Percentiles rank a stretch among this genome's conserved stretches.
phyloP scores from a whole-genome alignment of 2,888 invertebrate species.

The Drosophila ustulata region DNA sequence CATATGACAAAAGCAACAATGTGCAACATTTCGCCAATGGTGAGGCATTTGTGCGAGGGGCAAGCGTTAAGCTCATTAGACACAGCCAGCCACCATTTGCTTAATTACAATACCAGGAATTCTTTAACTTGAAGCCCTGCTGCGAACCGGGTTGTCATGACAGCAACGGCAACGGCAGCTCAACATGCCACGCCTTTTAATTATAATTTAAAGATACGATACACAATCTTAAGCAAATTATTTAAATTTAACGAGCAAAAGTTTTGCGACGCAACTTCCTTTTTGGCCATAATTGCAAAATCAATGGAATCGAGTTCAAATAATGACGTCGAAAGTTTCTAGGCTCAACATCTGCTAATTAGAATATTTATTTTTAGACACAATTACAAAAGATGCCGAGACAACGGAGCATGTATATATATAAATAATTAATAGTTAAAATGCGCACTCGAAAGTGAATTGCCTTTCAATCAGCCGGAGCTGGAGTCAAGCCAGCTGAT shows the following conservation, averaged over 20 bases:
- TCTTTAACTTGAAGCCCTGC: constrained; percentile 16
- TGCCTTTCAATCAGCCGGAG: constrained; percentile 33
- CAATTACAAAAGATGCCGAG: constrained; percentile 5
- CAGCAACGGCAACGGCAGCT: constrained; percentile 23
- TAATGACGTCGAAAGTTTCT: constrained; percentile 65
- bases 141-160: constrained; percentile 14
- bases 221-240: constrained; percentile 20
- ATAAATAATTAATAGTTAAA: constrained; percentile 28
- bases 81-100: constrained; percentile 40
- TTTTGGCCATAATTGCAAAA: constrained; percentile 68
- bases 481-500: constrained; percentile 14
- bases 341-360: constrained; percentile 41
- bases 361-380: constrained; percentile 24
- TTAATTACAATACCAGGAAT: constrained; percentile 60
- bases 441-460: constrained; percentile 15
- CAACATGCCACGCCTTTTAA: constrained; percentile 45
- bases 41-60: not conserved
- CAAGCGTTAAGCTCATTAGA: constrained; percentile 58
- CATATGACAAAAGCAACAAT: constrained; percentile 63
- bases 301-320: constrained; percentile 68
- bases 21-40: constrained; percentile 24
- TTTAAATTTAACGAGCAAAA: constrained; percentile 61
- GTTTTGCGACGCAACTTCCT: constrained; percentile 22
- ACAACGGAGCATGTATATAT: not conserved
- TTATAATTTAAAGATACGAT: constrained; percentile 56